These are phyloP conservation scores for Bombus pyrosoma DNA, from an alignment of 1,140 invertebrate species.

Conservation along the genomic window DNA sequence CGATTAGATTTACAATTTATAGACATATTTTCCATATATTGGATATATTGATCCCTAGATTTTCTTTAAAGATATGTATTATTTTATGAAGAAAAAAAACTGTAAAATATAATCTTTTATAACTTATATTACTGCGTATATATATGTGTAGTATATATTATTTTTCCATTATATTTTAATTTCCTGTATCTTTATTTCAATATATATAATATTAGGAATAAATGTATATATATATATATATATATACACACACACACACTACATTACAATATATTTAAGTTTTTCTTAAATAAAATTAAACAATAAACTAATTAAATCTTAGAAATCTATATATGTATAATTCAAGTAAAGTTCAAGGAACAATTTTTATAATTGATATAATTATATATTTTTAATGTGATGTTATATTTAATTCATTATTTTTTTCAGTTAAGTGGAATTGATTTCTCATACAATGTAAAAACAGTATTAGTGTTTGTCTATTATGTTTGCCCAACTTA, in stretches of 20 bases:
- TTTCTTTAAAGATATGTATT: slow-evolving; percentile 13
- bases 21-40: neutral
- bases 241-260: too few relatives aligned
- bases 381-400: neutral
- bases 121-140: slow-evolving; percentile 13
- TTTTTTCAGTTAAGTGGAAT: neutral
- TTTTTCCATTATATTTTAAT: neutral
- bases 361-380: neutral
- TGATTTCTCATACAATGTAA: neutral
- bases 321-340: neutral
- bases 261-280: too few relatives aligned
- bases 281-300: neutral
- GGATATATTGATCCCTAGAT: slow-evolving; percentile 1
- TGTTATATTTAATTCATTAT: neutral
- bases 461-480: neutral
- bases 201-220: neutral
- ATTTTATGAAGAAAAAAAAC: slow-evolving; percentile 31
- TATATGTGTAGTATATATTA: neutral
- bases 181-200: neutral
- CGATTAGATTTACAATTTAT: slow-evolving; percentile 12
- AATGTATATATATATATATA: too few relatives aligned
- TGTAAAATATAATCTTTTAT: slow-evolving; percentile 52
- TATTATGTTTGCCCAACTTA: too few relatives aligned
- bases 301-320: neutral
- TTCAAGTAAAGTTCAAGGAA: neutral